phyloP scores from a whole-genome alignment of 2,888 invertebrate species.

The Leucophenga montana region DNA sequence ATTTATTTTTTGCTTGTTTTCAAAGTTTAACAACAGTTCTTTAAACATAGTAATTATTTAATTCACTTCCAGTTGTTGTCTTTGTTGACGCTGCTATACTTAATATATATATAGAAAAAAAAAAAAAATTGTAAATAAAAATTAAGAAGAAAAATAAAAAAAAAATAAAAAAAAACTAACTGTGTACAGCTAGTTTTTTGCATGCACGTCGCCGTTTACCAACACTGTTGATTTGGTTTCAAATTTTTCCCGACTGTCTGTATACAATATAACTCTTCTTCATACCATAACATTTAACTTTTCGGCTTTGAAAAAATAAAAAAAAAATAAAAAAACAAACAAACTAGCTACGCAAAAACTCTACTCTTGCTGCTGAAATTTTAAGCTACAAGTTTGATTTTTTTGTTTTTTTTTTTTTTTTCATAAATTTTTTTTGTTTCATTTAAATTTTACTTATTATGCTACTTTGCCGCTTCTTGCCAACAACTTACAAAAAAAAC shows the following conservation, averaged over 20 bases:
- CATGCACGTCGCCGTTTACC: constrained; percentile 5
- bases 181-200: neutral
- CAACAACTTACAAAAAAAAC: constrained; percentile 33
- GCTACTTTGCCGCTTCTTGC: too few species aligned
- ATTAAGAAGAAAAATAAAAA: neutral
- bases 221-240: neutral
- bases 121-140: neutral
- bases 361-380: neutral
- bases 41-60: neutral
- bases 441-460: constrained; percentile 33
- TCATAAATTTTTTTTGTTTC: constrained; percentile 15
- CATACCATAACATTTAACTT: constrained; percentile 20
- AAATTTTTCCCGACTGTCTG: neutral
- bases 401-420: constrained; percentile 36
- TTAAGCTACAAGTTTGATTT: constrained; percentile 35
- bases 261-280: constrained; percentile 31
- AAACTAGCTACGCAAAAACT: constrained; percentile 18
- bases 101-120: neutral
- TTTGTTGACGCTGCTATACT: neutral
- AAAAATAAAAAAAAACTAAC: neutral
- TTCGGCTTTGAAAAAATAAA: neutral
- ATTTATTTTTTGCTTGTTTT: constrained; percentile 27
- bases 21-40: neutral
- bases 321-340: too few species aligned
- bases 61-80: neutral